Conservation (phyloP, 2,888 invertebrate species). For the Pherbina coryleti region DNA sequence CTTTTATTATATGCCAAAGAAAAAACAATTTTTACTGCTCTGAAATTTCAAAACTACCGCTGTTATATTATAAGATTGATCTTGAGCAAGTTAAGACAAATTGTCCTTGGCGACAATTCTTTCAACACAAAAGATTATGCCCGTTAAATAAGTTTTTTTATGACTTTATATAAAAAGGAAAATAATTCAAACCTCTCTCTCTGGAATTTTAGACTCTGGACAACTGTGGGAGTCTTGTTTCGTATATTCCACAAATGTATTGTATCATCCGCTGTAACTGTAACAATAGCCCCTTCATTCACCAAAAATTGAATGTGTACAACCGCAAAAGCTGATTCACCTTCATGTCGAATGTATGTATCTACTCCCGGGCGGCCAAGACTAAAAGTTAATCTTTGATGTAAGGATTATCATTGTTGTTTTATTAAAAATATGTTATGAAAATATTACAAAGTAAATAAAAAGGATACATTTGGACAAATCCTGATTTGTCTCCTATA, state of each 20-base stretch:
- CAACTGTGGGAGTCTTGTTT: constrained; percentile 93
- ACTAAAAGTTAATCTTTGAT: constrained; percentile 10
- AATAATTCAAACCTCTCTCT: constrained; percentile 81
- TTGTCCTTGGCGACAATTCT: no score
- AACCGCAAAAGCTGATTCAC: constrained; percentile 73
- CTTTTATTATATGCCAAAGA: no score
- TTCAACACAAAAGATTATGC: no score
- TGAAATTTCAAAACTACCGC: no score
- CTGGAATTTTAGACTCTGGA: constrained; percentile 97
- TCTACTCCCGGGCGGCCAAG: constrained; percentile 98
- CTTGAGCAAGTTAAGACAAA: no score
- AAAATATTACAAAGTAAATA: background rate
- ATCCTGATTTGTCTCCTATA: constrained; percentile 95
- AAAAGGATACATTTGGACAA: constrained; percentile 90
- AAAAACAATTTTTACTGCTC: no score
- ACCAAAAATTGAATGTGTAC: constrained; percentile 93
- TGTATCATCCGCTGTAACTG: constrained; percentile 95
- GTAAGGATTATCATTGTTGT: background rate
- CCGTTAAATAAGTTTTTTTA: background rate
- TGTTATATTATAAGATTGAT: no score
- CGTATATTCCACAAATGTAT: constrained; percentile 98
- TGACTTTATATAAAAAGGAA: background rate
- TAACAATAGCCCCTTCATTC: constrained; percentile 97
- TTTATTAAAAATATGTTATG: background rate
- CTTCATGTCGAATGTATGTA: constrained; percentile 90